Percentiles rank a stretch among this genome's conserved stretches.
Conservation (phyloP, 2,113 vertebrate species). For the Polyodon spathula region DNA sequence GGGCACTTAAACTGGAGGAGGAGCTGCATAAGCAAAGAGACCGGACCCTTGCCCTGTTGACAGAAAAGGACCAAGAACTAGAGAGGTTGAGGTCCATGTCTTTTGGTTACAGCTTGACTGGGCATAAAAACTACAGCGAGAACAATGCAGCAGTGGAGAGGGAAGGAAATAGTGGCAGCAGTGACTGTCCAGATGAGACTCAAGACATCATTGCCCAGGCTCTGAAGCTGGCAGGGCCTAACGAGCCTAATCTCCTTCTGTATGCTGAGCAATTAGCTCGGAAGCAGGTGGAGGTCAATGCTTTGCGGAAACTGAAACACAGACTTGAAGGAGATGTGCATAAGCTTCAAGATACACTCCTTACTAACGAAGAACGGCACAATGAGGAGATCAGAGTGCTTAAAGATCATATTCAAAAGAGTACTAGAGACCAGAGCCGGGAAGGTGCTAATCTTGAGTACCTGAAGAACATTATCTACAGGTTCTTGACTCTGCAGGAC, state of each 20-base stretch:
- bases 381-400: conserved; percentile 54
- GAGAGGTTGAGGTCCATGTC: conserved; percentile 58
- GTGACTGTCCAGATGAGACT: fast-evolving
- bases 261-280: conserved; percentile 85
- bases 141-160: conserved; percentile 7
- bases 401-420: conserved; percentile 59
- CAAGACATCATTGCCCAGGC: conserved; percentile 55
- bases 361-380: conserved; percentile 60
- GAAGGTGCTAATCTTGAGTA: conserved; percentile 94
- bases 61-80: conserved; percentile 83
- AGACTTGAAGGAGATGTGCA: conserved; percentile 66
- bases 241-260: conserved; percentile 74
- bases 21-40: conserved; percentile 87
- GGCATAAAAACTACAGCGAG: conserved; percentile 13
- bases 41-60: conserved; percentile 74
- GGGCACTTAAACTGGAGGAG: conserved; percentile 66
- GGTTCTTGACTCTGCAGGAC: conserved; percentile 79
- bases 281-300: conserved; percentile 68
- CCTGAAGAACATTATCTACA: conserved; percentile 84
- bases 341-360: conserved; percentile 57
- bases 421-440: conserved; percentile 60
- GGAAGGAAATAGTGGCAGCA: fast-evolving
- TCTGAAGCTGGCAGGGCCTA: conserved; percentile 40
- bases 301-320: conserved; percentile 69
- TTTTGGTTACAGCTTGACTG: conserved; percentile 23